A percentile compares a stretch with the other conserved stretches of the same genome.
phyloP scores from a whole-genome alignment of 1,140 invertebrate genomes.

The Bactericera cockerelli region DNA sequence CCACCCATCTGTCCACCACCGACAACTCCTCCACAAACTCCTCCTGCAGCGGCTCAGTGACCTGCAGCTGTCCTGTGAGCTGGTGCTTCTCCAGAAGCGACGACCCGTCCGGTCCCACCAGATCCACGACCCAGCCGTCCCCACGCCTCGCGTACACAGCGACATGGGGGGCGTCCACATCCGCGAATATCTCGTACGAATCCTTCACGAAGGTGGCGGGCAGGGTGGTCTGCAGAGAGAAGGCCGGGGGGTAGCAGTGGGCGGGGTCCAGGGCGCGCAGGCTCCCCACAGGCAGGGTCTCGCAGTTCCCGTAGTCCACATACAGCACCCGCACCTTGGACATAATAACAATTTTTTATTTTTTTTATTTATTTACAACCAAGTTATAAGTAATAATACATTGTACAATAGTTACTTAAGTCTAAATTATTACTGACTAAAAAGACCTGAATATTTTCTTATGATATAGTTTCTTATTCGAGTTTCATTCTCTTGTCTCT shows the following conservation, averaged over 20 bases:
- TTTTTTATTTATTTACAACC: too few relatives aligned
- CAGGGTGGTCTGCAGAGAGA: slow-evolving; percentile 9
- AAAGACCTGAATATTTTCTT: too few relatives aligned
- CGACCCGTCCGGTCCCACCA: background rate
- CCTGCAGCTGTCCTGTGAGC: too few relatives aligned
- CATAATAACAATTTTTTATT: too few relatives aligned
- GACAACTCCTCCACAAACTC: too few relatives aligned
- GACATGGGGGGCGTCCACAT: background rate
- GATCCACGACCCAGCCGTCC: background rate
- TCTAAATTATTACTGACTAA: too few relatives aligned
- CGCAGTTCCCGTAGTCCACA: slow-evolving; percentile 38
- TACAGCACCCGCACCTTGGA: slow-evolving; percentile 25
- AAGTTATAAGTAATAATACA: too few relatives aligned
- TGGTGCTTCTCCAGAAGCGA: background rate
- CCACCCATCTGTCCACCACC: too few relatives aligned
- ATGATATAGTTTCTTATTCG: too few relatives aligned
- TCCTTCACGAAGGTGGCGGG: too few relatives aligned
- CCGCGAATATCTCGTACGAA: background rate
- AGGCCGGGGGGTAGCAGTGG: slow-evolving; percentile 7
- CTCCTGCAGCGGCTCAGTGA: background rate
- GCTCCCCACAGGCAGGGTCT: slow-evolving; percentile 25
- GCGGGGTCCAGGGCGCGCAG: slow-evolving; percentile 16
- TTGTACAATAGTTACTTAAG: too few relatives aligned
- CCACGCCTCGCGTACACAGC: background rate
- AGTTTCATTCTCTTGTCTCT: too few relatives aligned